These are phyloP conservation scores for Bos javanicus DNA, from an alignment of 2,113 vertebrate genomes.

Conservation along the genomic window DNA sequence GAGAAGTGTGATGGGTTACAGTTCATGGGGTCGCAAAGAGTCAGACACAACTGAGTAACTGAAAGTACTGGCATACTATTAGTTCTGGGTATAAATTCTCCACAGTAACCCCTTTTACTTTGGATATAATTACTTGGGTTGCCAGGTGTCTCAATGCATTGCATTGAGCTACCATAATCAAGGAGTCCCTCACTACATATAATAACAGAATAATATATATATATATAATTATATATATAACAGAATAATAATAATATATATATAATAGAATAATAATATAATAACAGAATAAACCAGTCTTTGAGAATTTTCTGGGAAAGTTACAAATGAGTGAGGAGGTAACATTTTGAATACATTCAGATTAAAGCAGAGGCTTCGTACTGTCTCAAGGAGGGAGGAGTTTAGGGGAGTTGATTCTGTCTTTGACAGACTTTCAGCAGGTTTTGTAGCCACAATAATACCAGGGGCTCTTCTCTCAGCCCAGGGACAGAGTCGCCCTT, in stretches of 20 bases:
- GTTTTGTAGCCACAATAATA: not conserved
- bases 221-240: too few relatives aligned
- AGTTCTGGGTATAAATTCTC: not conserved
- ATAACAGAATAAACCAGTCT: not conserved
- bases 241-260: too few relatives aligned
- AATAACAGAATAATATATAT: not conserved
- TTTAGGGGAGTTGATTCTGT: not conserved
- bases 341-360: not conserved
- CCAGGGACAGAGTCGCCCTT: not conserved
- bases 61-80: not conserved
- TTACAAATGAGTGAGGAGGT: not conserved
- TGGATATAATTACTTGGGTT: not conserved
- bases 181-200: not conserved
- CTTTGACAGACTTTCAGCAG: not conserved
- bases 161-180: not conserved
- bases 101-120: not conserved
- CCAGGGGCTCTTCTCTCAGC: not conserved
- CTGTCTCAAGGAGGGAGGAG: not conserved
- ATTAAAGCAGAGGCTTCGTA: not conserved
- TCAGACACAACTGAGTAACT: not conserved
- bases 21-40: not conserved
- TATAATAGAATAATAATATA: too few relatives aligned
- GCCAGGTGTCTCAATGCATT: not conserved
- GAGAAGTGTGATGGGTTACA: not conserved
- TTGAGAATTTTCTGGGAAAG: not conserved